These are phyloP conservation scores for Aulostomus chinensis DNA, from an alignment of 2,797 vertebrate genomes.

Conservation along the genomic window DNA sequence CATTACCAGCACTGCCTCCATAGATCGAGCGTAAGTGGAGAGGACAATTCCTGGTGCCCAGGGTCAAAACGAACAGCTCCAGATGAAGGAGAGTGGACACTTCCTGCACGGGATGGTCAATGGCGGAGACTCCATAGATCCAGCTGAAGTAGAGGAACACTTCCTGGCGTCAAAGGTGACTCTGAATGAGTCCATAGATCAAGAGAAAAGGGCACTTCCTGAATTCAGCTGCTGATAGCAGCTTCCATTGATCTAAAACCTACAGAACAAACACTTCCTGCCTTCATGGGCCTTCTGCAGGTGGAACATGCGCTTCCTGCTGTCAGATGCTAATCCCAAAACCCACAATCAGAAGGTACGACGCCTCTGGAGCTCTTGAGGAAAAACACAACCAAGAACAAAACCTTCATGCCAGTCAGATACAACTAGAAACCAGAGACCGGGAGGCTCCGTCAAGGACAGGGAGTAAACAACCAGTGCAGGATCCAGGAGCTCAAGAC, in stretches of 20 bases:
- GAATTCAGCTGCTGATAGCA: conserved; percentile 17
- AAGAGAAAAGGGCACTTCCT: conserved; percentile 46
- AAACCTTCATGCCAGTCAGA: no score
- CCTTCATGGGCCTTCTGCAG: neutral
- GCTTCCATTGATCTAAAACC: conserved; percentile 28
- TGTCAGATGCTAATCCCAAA: neutral
- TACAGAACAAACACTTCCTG: conserved; percentile 14
- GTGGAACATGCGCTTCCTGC: neutral
- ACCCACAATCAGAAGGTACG: neutral
- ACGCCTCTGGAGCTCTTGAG: neutral
- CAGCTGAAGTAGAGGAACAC: conserved; percentile 34
- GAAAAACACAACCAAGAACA: no score
- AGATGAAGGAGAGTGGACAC: conserved; percentile 50
- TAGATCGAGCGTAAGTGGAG: conserved; percentile 38
- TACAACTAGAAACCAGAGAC: no score
- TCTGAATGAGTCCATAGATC: conserved; percentile 52
- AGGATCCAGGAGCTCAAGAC: no score
- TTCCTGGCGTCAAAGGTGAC: conserved; percentile 70
- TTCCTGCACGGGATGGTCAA: conserved; percentile 46
- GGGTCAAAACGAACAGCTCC: conserved; percentile 36
- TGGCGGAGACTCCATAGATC: conserved; percentile 30
- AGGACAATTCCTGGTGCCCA: conserved; percentile 53
- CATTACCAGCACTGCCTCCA: conserved; percentile 34
- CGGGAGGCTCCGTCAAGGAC: no score
- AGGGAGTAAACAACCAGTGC: no score